Percentiles rank a stretch among this genome's conserved stretches.
These are phyloP conservation scores for Periphyllus acericola DNA, from an alignment of 2,888 invertebrate species.

Conservation along the genomic window DNA sequence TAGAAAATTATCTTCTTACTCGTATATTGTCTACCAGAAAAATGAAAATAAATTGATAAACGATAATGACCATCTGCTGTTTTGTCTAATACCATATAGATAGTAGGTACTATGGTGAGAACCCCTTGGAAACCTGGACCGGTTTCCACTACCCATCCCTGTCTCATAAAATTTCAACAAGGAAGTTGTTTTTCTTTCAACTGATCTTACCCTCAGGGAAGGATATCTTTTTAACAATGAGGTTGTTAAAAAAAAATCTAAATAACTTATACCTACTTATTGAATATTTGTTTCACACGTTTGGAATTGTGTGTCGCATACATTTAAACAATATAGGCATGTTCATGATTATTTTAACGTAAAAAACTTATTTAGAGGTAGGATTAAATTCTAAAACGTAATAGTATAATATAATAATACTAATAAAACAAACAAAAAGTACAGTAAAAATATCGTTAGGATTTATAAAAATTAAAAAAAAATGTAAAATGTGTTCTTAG, in stretches of 20 bases:
- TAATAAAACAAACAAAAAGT: no score
- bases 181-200: conserved; percentile 19
- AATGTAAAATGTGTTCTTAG: background rate
- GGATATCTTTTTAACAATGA: background rate
- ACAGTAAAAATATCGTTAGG: no score
- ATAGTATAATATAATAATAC: background rate
- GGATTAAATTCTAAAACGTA: background rate
- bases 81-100: background rate
- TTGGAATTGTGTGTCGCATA: no score
- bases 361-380: no score
- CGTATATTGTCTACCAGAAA: background rate
- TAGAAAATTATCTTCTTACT: no score
- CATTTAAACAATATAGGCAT: no score
- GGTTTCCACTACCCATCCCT: conserved; percentile 48
- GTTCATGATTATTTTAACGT: no score
- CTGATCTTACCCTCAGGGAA: background rate
- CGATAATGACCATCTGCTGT: background rate
- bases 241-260: background rate
- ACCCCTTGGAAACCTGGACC: conserved; percentile 22
- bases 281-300: background rate
- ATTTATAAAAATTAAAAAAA: background rate
- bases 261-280: background rate
- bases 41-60: background rate
- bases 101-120: background rate
- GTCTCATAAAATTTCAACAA: background rate